These are phyloP conservation scores for Scaptomyza cyrtandrae DNA, from an alignment of 2,888 invertebrate genomes.

Conservation along the genomic window DNA sequence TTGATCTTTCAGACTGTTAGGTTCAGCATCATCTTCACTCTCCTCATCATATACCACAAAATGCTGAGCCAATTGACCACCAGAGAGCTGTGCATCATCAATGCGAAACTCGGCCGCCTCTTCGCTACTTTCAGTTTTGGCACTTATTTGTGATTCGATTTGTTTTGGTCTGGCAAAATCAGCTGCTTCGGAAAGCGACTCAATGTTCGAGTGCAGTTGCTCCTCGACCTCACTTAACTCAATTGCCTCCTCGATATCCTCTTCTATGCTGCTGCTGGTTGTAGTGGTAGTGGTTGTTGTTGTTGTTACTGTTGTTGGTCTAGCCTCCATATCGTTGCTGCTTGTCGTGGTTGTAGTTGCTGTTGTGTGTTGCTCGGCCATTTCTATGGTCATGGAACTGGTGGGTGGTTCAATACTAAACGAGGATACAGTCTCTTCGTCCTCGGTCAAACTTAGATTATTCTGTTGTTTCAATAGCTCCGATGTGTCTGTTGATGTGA, in stretches of 20 bases:
- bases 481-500: conserved; percentile 67
- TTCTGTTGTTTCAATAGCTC: conserved; percentile 71
- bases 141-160: conserved; percentile 42
- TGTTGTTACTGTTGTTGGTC: conserved; percentile 52
- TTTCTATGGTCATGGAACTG: conserved; percentile 81
- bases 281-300: conserved; percentile 56
- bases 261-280: conserved; percentile 82
- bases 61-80: conserved; percentile 83
- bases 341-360: conserved; percentile 58
- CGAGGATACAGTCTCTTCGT: conserved; percentile 67
- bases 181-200: conserved; percentile 58
- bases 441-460: conserved; percentile 69
- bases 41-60: conserved; percentile 78
- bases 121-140: conserved; percentile 53
- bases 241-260: conserved; percentile 84
- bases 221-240: conserved; percentile 81
- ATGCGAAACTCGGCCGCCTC: conserved; percentile 78
- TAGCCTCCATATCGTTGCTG: conserved; percentile 52
- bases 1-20: conserved; percentile 16
- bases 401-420: conserved; percentile 78
- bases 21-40: conserved; percentile 53
- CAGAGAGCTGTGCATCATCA: conserved; percentile 82
- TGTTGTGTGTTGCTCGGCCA: conserved; percentile 72
- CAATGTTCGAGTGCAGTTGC: conserved; percentile 50
- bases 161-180: conserved; percentile 41